These are phyloP conservation scores for Motacilla tschutschensis DNA, from an alignment of 2,113 vertebrate genomes.

Conservation along the genomic window DNA sequence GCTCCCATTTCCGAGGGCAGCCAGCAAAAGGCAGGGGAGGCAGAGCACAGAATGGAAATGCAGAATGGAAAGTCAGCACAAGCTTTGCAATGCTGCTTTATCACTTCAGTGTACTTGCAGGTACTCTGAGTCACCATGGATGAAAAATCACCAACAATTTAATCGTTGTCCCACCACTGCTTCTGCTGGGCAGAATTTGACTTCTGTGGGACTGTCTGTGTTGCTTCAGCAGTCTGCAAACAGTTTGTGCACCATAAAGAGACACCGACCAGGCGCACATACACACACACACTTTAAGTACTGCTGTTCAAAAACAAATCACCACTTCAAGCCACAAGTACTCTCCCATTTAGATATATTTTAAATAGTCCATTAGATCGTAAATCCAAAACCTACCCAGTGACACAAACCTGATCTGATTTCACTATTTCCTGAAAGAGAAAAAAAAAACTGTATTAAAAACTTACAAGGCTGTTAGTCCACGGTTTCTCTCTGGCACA, in stretches of 20 bases:
- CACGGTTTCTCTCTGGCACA: background rate
- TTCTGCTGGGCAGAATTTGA: background rate
- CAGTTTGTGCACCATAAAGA: background rate
- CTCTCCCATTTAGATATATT: background rate
- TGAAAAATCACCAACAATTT: background rate
- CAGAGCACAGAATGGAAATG: background rate
- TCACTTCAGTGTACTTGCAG: accelerated
- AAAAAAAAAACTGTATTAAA: background rate
- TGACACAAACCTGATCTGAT: background rate
- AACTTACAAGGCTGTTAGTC: conserved; percentile 29
- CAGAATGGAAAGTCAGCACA: background rate
- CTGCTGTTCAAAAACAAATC: background rate
- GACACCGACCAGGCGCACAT: accelerated
- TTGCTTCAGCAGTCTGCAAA: background rate
- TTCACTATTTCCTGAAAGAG: background rate
- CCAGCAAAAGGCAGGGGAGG: background rate
- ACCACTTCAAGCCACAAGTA: background rate
- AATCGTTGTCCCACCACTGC: accelerated
- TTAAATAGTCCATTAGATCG: background rate
- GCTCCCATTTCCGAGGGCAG: background rate
- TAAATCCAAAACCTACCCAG: background rate
- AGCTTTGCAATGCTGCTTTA: background rate
- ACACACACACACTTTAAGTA: background rate
- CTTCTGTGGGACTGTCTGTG: accelerated
- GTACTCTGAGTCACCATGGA: background rate